Evolutionary conservation across 1,140 invertebrate species (phyloP).

Genomic region (Trachelipus rathkii): DNA sequence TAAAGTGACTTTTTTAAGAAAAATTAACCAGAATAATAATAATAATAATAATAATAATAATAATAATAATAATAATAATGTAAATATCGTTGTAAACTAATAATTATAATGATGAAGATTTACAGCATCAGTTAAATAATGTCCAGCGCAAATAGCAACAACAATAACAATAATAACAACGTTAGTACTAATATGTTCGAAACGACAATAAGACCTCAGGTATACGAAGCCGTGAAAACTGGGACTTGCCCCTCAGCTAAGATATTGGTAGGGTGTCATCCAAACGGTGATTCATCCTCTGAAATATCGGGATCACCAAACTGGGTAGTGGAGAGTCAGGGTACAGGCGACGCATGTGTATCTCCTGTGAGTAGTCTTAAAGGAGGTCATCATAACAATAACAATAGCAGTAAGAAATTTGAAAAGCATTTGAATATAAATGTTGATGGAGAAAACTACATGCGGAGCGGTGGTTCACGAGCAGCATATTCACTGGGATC

Average conservation of each 20-base stretch:
- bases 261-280: constrained; percentile 16
- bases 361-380: constrained; percentile 29
- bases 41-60: constrained; percentile 25
- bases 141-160: constrained; percentile 30
- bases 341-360: constrained; percentile 28
- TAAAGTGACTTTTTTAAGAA: too few relatives aligned
- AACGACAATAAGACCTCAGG: constrained; percentile 23
- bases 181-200: constrained; percentile 37
- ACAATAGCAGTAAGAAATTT: constrained; percentile 27
- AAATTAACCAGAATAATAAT: constrained; percentile 31
- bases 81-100: constrained; percentile 31
- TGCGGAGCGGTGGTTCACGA: constrained; percentile 51
- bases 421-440: constrained; percentile 47
- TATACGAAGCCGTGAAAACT: constrained; percentile 40
- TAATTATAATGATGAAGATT: constrained; percentile 30
- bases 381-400: neutral
- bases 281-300: constrained; percentile 28
- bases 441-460: constrained; percentile 62
- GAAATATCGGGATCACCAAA: constrained; percentile 21
- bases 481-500: neutral
- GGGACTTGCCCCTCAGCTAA: constrained; percentile 22
- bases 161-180: constrained; percentile 4
- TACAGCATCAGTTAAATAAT: constrained; percentile 31
- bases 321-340: constrained; percentile 20
- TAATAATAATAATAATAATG: constrained; percentile 23